These are phyloP conservation scores for Polydrusus cervinus DNA, from an alignment of 2,888 invertebrate genomes.

Conservation along the genomic window DNA sequence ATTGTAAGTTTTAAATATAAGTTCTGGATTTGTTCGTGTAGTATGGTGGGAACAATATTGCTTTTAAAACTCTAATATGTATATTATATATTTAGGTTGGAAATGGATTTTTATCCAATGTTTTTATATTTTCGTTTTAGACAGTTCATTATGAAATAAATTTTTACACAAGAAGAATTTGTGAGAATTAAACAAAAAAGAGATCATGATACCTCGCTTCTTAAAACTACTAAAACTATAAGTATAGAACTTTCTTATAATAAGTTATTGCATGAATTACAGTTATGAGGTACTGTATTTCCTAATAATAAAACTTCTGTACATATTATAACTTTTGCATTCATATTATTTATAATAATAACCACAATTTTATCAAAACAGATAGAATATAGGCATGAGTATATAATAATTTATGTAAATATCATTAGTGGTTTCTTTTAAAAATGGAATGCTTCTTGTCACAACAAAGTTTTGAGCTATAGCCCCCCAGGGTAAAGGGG, in stretches of 20 bases:
- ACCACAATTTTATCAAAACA: conserved; percentile 69
- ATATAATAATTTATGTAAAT: conserved; percentile 68
- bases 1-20: too few relatives aligned
- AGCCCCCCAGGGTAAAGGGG: conserved; percentile 66
- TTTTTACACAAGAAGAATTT: conserved; percentile 28
- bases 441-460: conserved; percentile 73
- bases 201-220: conserved; percentile 69
- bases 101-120: too few relatives aligned
- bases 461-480: conserved; percentile 73
- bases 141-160: too few relatives aligned
- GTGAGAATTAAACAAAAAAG: conserved; percentile 54
- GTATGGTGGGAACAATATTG: too few relatives aligned
- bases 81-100: too few relatives aligned
- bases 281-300: conserved; percentile 74
- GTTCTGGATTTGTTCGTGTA: too few relatives aligned
- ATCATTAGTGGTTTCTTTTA: conserved; percentile 69
- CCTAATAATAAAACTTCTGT: conserved; percentile 73
- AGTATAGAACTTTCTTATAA: conserved; percentile 72
- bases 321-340: conserved; percentile 72
- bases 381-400: conserved; percentile 71
- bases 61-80: too few relatives aligned
- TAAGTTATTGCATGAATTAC: conserved; percentile 75
- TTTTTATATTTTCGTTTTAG: too few relatives aligned
- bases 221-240: conserved; percentile 71
- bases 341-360: conserved; percentile 70